phyloP scores from a whole-genome alignment of 2,797 vertebrate genomes.

The Pachyuromys duprasi region DNA sequence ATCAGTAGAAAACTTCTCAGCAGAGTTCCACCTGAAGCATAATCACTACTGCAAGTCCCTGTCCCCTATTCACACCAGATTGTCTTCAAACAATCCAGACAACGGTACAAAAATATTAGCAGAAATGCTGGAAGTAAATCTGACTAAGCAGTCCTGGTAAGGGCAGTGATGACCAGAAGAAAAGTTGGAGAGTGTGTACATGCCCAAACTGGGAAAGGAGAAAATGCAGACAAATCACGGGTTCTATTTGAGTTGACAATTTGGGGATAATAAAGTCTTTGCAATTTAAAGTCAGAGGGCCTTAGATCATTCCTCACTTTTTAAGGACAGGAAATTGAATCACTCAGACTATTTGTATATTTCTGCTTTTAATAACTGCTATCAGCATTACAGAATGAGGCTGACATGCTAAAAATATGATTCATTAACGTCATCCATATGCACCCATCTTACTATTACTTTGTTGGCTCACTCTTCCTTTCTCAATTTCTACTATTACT shows the following conservation, averaged over 20 bases:
- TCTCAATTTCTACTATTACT: not conserved
- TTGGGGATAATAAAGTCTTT: slow-evolving; percentile 33
- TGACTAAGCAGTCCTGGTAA: not conserved
- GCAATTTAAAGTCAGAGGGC: slow-evolving; percentile 49
- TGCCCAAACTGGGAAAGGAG: not conserved
- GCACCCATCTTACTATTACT: rapidly evolving
- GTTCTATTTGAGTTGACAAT: slow-evolving; percentile 44
- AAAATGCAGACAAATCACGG: not conserved
- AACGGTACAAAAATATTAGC: not conserved
- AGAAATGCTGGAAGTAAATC: not conserved
- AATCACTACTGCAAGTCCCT: not conserved
- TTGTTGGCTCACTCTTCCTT: not conserved
- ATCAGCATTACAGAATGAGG: slow-evolving; percentile 32
- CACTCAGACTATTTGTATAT: slow-evolving; percentile 44
- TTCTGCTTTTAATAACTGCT: slow-evolving; percentile 49
- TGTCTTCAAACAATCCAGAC: not conserved
- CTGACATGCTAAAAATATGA: not conserved
- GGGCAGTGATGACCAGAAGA: rapidly evolving
- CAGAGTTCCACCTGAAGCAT: not conserved
- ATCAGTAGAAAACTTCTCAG: not conserved
- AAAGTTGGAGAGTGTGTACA: not conserved
- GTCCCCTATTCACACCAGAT: not conserved
- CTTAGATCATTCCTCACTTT: slow-evolving; percentile 59
- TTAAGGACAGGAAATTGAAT: slow-evolving; percentile 68
- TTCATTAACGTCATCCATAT: not conserved